These are phyloP conservation scores for Scortum barcoo DNA, from an alignment of 2,113 vertebrate species.

Conservation along the genomic window DNA sequence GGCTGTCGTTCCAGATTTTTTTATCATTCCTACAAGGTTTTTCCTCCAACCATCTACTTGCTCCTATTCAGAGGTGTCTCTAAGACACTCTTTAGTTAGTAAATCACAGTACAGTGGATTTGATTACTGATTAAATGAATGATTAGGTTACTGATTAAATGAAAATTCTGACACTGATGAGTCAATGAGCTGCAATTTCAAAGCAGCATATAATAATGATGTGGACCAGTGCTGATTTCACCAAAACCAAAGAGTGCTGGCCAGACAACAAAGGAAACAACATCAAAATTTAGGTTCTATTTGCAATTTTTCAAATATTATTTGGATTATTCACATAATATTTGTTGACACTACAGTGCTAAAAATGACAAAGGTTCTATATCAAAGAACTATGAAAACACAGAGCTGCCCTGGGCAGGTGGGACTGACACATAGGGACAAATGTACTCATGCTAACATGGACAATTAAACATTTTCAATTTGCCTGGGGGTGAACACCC, in stretches of 20 bases:
- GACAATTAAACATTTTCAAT: too few species aligned
- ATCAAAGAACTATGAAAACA: too few species aligned
- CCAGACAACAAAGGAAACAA: not conserved
- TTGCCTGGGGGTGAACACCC: too few species aligned
- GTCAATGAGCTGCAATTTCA: slow-evolving; percentile 38
- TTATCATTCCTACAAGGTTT: not conserved
- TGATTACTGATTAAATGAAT: slow-evolving; percentile 15
- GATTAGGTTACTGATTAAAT: slow-evolving; percentile 41
- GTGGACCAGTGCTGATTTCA: not conserved
- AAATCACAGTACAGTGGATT: slow-evolving; percentile 39
- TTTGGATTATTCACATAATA: not conserved
- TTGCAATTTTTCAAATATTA: not conserved
- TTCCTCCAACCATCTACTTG: not conserved
- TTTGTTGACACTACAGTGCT: not conserved
- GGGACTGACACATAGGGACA: too few species aligned
- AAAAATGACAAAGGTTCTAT: too few species aligned
- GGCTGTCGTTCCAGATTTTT: not conserved
- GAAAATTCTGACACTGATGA: slow-evolving; percentile 47
- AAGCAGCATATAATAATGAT: slow-evolving; percentile 11
- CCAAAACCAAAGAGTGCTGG: not conserved
- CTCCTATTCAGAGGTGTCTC: not conserved
- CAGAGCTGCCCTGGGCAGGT: not conserved
- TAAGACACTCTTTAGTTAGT: slow-evolving; percentile 1
- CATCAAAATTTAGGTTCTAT: not conserved
- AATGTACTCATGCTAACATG: too few species aligned